Evolutionary conservation across 2,888 invertebrate genomes (phyloP).

Genomic region (Adineta ricciae): DNA sequence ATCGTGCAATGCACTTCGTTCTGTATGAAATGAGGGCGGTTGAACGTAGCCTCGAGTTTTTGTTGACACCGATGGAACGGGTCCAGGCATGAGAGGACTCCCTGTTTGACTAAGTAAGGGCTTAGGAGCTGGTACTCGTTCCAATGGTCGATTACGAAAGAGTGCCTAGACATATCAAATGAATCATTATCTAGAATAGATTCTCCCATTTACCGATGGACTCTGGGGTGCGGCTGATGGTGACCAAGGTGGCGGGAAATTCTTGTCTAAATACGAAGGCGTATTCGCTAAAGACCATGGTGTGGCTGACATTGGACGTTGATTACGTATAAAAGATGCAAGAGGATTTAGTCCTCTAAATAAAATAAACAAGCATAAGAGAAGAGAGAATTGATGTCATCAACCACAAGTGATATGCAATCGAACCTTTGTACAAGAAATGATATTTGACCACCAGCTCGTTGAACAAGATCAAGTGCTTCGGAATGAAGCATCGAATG

Average conservation of each 20-base stretch:
- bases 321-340: neutral
- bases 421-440: slow-evolving; percentile 43
- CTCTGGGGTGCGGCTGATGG: neutral
- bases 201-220: slow-evolving; percentile 19
- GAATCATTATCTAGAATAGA: neutral
- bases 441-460: slow-evolving; percentile 45
- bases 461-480: slow-evolving; percentile 61
- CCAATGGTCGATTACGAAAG: slow-evolving; percentile 27
- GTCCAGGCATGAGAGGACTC: slow-evolving; percentile 32
- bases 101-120: slow-evolving; percentile 33
- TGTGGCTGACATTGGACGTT: slow-evolving; percentile 1
- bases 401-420: neutral
- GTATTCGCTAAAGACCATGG: neutral
- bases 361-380: too few relatives aligned
- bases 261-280: neutral
- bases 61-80: neutral
- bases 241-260: neutral
- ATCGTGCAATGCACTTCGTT: neutral
- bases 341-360: slow-evolving; percentile 24
- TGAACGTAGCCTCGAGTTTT: neutral
- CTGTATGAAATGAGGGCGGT: neutral
- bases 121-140: slow-evolving; percentile 27
- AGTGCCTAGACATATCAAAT: neutral
- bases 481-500: slow-evolving; percentile 77
- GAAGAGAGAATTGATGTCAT: too few relatives aligned